Evolutionary conservation across 2,113 vertebrate species (phyloP).

Genomic region (Cynopterus brachyotis): DNA sequence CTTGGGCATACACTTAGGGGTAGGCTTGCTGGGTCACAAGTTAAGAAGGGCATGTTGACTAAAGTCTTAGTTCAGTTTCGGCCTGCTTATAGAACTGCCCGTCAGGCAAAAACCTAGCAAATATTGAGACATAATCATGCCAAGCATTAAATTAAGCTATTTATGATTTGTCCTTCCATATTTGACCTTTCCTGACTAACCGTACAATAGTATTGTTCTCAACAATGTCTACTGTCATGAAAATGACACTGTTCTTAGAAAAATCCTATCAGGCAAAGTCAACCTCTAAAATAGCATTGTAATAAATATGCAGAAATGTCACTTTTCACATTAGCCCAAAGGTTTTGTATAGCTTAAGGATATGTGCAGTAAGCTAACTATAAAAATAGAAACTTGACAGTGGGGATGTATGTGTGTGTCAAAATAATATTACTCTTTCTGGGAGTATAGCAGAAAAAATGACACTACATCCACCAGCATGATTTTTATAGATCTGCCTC

Average conservation of each 20-base stretch:
- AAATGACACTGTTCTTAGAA: conserved; percentile 83
- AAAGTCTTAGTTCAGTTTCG: neutral
- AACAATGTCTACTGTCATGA: conserved; percentile 78
- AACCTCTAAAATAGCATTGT: conserved; percentile 83
- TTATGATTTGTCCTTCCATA: conserved; percentile 48
- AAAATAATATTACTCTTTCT: conserved; percentile 91
- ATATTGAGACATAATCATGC: neutral
- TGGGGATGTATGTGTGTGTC: conserved; percentile 88
- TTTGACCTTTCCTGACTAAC: conserved; percentile 81
- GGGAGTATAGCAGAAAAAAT: conserved; percentile 85
- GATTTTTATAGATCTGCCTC: conserved; percentile 81
- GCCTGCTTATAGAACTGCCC: neutral
- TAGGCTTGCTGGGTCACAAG: neutral
- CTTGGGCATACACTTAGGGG: neutral
- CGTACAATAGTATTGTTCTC: conserved; percentile 74
- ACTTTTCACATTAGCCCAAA: conserved; percentile 88
- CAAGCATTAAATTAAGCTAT: neutral
- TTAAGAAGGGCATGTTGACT: no score
- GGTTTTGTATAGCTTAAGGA: conserved; percentile 89
- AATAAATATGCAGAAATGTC: conserved; percentile 90
- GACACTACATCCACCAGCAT: conserved; percentile 85
- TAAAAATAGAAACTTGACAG: conserved; percentile 90
- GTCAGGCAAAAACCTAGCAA: neutral
- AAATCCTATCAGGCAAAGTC: conserved; percentile 86
- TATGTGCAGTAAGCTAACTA: conserved; percentile 85